Evolutionary conservation across 2,113 vertebrate genomes (phyloP).

Genomic region (Myanophis thanlyinensis): DNA sequence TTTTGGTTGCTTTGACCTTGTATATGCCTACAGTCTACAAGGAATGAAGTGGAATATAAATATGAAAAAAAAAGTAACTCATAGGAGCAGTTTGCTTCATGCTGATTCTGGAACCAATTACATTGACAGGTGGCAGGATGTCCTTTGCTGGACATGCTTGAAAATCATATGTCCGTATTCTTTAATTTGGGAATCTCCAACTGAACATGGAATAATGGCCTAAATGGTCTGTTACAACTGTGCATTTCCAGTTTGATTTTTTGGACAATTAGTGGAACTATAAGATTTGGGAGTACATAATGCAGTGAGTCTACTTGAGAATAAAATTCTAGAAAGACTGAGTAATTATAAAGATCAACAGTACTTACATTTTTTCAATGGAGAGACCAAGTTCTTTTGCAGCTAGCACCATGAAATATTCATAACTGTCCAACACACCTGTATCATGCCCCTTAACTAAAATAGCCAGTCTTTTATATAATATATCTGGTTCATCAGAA

Average conservation of each 20-base stretch:
- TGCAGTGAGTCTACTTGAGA: not conserved
- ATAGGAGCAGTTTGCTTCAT: not conserved
- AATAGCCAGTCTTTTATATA: constrained; percentile 85
- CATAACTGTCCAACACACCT: constrained; percentile 92
- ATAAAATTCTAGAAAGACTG: not conserved
- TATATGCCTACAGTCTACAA: not conserved
- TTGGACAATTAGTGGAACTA: not conserved
- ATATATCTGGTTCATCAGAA: constrained; percentile 84
- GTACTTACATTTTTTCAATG: constrained; percentile 87
- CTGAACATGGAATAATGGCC: not conserved
- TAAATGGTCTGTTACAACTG: not conserved
- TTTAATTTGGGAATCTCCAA: not conserved
- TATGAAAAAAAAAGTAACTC: not conserved
- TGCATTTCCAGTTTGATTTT: not conserved
- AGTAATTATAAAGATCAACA: constrained; percentile 5
- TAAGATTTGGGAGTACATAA: not conserved
- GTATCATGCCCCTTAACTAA: constrained; percentile 90
- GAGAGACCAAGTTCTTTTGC: constrained; percentile 88
- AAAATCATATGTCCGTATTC: not conserved
- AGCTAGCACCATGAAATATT: constrained; percentile 87
- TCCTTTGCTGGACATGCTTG: not conserved
- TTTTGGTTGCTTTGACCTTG: not conserved
- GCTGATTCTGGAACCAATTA: not conserved
- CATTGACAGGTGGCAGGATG: not conserved
- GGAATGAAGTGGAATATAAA: not conserved